Conservation (phyloP, 2,888 invertebrate species). For the Pseudoips prasinana region DNA sequence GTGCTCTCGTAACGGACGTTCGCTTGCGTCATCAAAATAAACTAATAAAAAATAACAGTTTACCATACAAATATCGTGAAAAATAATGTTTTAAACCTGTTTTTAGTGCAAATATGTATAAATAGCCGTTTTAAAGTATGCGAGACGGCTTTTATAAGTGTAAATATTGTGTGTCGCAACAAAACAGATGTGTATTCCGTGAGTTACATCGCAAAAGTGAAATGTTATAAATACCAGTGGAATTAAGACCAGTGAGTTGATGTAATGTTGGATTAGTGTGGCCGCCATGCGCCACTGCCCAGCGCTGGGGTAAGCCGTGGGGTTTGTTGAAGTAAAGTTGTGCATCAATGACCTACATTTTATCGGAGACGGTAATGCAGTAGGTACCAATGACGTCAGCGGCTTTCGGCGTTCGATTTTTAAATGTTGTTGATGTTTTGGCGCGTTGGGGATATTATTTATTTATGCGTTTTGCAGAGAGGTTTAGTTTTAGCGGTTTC, state of each 20-base stretch:
- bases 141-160: too few species aligned
- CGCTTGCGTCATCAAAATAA: slow-evolving; percentile 52
- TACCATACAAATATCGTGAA: slow-evolving; percentile 18
- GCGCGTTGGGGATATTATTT: slow-evolving; percentile 8
- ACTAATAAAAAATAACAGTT: slow-evolving; percentile 32
- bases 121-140: too few species aligned
- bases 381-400: slow-evolving; percentile 31
- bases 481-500: too few species aligned
- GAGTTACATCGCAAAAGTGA: too few species aligned
- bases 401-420: slow-evolving; percentile 31
- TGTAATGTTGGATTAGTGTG: too few species aligned
- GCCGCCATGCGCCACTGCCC: too few species aligned
- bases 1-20: slow-evolving; percentile 39
- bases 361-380: slow-evolving; percentile 31
- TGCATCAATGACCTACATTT: slow-evolving; percentile 35
- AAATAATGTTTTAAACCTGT: not conserved
- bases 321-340: slow-evolving; percentile 10
- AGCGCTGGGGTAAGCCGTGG: too few species aligned
- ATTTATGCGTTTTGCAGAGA: slow-evolving; percentile 9
- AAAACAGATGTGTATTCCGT: slow-evolving; percentile 14
- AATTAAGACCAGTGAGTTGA: too few species aligned
- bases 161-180: slow-evolving; percentile 12
- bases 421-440: slow-evolving; percentile 14
- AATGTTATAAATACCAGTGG: too few species aligned
- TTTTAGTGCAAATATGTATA: too few species aligned